Evolutionary conservation across 2,888 invertebrate species (phyloP).

Genomic region (Odontocolon sp.): DNA sequence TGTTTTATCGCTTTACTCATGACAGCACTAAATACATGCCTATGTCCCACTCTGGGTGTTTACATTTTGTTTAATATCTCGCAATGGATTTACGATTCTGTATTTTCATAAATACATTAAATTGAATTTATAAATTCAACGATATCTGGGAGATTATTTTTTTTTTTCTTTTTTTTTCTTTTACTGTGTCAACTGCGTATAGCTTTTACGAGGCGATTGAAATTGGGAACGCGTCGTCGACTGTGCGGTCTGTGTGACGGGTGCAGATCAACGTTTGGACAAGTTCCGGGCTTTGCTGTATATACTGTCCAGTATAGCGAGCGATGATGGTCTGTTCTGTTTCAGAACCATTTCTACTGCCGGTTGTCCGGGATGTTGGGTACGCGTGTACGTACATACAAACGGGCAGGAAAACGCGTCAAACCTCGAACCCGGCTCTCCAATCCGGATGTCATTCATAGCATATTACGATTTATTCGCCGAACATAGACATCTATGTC

Average conservation of each 20-base stretch:
- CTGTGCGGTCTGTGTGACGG: neutral
- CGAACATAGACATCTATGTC: constrained; percentile 2
- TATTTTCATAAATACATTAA: no score
- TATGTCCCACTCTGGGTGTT: neutral
- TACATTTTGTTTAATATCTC: neutral
- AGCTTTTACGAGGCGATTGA: neutral
- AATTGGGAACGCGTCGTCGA: constrained; percentile 11
- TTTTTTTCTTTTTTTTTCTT: no score
- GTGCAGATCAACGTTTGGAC: constrained; percentile 20
- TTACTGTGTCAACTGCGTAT: no score
- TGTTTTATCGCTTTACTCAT: constrained; percentile 37
- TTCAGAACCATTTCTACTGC: constrained; percentile 19
- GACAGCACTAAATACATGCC: neutral
- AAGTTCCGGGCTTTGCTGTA: neutral
- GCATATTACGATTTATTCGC: constrained; percentile 48
- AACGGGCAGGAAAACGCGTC: constrained; percentile 40
- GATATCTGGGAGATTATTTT: no score
- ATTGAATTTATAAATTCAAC: no score
- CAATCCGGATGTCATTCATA: constrained; percentile 40
- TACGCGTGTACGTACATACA: constrained; percentile 28
- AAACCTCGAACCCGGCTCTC: constrained; percentile 24
- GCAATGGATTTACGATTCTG: no score
- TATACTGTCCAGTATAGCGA: constrained; percentile 5
- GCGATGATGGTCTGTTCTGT: constrained; percentile 3
- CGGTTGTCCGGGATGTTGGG: neutral